Evolutionary conservation across 2,797 vertebrate genomes (phyloP), one percentile per base, ranked within the genome.

Genomic region (Tiaroga cobitis): DNA sequence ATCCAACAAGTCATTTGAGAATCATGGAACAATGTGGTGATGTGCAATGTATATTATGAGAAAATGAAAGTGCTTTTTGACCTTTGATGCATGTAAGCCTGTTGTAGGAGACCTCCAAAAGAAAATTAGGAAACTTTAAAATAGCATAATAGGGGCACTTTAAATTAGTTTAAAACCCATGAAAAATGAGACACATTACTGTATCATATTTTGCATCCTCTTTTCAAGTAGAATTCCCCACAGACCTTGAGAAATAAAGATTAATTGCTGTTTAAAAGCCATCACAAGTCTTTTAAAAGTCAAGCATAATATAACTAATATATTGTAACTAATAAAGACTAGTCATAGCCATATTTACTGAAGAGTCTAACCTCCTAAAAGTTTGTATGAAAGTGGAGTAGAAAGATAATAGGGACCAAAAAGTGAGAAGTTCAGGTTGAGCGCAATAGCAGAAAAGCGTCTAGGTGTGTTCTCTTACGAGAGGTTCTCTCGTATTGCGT

Each of bases 401-500:
- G 59, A 76, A 67, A 51, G 32, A 76, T 67, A 29, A 19, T 29
- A 54, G 24, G 41, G 18, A 73, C 10, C 10, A 61, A 39, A 82
- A 73, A 34, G 39, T 6, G 51, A 82, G 26, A 83, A 77, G 74
- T 54, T 13, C 82, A 77, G n/a, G 7, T 41, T 78, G 26, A 32
- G 19, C 29, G 19, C 37, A 78, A 26, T 46, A 11, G 29, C 29
- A 29, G 29, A 29, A 29, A 29, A 29, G 29, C 29, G 39, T 73
- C 54, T 16, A 46, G 21, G 41, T 67, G 29, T 43, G 61, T 83
- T 76, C n/a, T n/a, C n/a, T n/a, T n/a, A n/a, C n/a, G n/a, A n/a
- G n/a, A n/a, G n/a, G n/a, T n/a, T n/a, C n/a, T n/a, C n/a, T n/a
- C n/a, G n/a, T n/a, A n/a, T n/a, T n/a, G n/a, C n/a, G n/a, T n/a